Evolutionary conservation across 1,140 invertebrate species (phyloP).

Genomic region (Aphelenchoides fujianensis): DNA sequence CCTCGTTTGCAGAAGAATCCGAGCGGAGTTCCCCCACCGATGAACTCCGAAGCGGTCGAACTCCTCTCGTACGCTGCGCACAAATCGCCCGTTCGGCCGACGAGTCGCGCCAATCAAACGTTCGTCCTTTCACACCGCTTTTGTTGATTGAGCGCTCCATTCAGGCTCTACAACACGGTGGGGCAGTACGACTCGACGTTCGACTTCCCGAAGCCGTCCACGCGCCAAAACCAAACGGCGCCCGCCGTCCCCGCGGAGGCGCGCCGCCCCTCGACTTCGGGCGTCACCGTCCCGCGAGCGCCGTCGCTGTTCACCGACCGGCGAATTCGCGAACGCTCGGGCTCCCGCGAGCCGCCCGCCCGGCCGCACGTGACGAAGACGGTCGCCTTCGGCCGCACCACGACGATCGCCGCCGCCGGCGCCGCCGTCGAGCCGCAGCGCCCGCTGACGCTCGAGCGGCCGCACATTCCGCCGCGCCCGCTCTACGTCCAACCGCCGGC

Average conservation of each 20-base stretch:
- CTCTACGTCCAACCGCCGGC: too few relatives aligned
- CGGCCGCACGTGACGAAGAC: background rate
- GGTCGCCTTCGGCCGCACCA: background rate
- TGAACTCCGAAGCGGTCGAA: too few relatives aligned
- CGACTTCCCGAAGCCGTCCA: background rate
- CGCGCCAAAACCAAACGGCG: background rate
- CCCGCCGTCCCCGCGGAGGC: background rate
- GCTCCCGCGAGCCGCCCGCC: background rate
- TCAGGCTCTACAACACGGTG: too few relatives aligned
- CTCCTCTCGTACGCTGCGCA: background rate
- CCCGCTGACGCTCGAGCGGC: too few relatives aligned
- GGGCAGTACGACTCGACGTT: background rate
- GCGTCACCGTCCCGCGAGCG: background rate
- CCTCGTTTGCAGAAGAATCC: too few relatives aligned
- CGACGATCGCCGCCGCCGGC: background rate
- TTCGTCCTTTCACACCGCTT: background rate
- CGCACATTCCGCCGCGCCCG: too few relatives aligned
- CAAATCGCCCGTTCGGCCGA: background rate
- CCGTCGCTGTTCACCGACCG: background rate
- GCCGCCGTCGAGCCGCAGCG: too few relatives aligned
- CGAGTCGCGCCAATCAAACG: background rate
- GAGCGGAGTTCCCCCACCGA: too few relatives aligned
- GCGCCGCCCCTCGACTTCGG: background rate
- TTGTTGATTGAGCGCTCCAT: background rate
- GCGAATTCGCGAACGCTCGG: slow-evolving; percentile 7